Base-by-base conservation (phyloP, 1,140 invertebrate species). In the Procambarus clarkii region DNA sequence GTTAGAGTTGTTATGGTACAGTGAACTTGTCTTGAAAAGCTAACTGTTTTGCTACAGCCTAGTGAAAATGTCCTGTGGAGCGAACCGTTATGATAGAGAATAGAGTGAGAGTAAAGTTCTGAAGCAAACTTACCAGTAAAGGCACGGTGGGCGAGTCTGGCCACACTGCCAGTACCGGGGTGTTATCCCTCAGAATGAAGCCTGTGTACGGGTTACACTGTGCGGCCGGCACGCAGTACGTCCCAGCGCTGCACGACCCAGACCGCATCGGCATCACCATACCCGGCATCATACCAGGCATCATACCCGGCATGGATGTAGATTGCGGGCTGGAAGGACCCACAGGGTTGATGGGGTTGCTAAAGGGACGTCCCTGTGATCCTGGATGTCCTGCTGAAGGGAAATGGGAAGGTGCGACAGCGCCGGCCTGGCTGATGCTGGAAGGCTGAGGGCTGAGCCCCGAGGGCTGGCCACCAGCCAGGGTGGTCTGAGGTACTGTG, bases 141-240 rank as follows among this genome's bases (percentile, higher is more conserved):
- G 88, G 88, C 8, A 91, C 88, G n/a, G 81, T 91, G 15, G 88
- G 88, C 1, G 88, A 9, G 18, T 80, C 88, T 7, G 88, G 88
- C 88, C 88, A 91, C 45, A 91, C 88, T 24, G 88, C 88, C 88
- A 91, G 85, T 45, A 91, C n/a, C 58, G 34, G 50, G 18, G 74
- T 85, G 76, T 71, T 74, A 45, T 34, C 76, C 4, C 74, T 74
- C 24, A 91, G 78, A 82, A 91, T 91, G 88, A 91, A 91, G 50
- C 88, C 88, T 2, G 24, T 91, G 88, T 91, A 91, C 11, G 88
- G 88, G 58, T 91, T 91, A 54, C 88, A 91, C 76, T 79, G 82
- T 11, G 34, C 60, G 54, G 13, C 71, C 24, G 3, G 44, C 5
- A 91, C 88, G 18, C 88, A 91, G 88, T 91, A 91, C 2, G 82